Conservation (phyloP, 2,113 vertebrate species). For the Muntiacus reevesi region DNA sequence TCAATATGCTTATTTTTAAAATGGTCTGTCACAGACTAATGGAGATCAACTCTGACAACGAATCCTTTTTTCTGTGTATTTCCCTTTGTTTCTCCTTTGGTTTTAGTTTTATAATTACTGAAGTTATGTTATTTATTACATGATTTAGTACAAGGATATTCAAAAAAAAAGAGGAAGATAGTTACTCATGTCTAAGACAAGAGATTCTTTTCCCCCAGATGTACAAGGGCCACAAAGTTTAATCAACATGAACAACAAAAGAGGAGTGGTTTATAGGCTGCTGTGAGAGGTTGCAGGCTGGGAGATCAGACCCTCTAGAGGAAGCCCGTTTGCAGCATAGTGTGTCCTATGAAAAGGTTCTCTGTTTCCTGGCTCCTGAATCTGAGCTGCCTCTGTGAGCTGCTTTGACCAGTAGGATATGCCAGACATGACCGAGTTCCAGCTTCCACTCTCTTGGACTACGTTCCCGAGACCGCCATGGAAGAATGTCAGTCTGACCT, state of each 20-base stretch:
- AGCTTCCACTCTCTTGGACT: neutral
- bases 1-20: neutral
- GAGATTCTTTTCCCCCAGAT: neutral
- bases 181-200: neutral
- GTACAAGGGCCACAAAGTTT: neutral
- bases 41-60: neutral
- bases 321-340: neutral
- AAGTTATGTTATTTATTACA: neutral
- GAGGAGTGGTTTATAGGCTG: neutral
- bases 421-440: neutral
- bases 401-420: neutral
- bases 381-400: neutral
- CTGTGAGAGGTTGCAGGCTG: neutral
- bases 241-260: neutral
- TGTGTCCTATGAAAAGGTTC: neutral
- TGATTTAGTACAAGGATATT: neutral
- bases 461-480: neutral
- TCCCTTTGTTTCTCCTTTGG: neutral
- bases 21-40: neutral
- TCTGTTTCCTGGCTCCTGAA: neutral
- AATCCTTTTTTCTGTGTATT: neutral
- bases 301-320: neutral
- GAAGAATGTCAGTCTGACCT: neutral
- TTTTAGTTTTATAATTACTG: neutral
- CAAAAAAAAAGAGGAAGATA: neutral